Evolutionary conservation across 2,797 vertebrate species (phyloP).

Genomic region (Siniperca undulata): DNA sequence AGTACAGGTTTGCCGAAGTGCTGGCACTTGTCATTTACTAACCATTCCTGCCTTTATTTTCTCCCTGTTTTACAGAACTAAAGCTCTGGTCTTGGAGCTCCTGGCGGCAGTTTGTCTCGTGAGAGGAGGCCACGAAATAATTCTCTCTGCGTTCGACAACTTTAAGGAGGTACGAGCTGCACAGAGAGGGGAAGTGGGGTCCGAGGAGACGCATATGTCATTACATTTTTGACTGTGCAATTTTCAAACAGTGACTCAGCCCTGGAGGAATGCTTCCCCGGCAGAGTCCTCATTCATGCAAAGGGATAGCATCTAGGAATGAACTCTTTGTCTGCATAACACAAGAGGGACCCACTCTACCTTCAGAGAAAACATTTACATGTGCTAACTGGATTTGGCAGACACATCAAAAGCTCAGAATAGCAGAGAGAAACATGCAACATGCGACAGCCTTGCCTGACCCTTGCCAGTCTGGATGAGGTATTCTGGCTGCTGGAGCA

Average conservation of each 20-base stretch:
- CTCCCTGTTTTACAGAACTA: slow-evolving; percentile 88
- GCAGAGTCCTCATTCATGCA: slow-evolving; percentile 43
- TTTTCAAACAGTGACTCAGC: slow-evolving; percentile 67
- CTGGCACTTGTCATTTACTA: slow-evolving; percentile 45
- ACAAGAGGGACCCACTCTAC: slow-evolving; percentile 26
- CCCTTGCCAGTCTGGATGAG: slow-evolving; percentile 59
- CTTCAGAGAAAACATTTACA: slow-evolving; percentile 43
- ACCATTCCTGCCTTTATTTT: slow-evolving; percentile 41
- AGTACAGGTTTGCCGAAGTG: slow-evolving; percentile 32
- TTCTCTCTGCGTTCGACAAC: slow-evolving; percentile 97
- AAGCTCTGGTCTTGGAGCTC: slow-evolving; percentile 96
- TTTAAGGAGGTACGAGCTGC: slow-evolving; percentile 93
- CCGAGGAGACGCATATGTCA: slow-evolving; percentile 48
- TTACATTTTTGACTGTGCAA: slow-evolving; percentile 58
- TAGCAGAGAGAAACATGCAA: slow-evolving; percentile 38
- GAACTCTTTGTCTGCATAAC: slow-evolving; percentile 46
- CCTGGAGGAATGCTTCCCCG: slow-evolving; percentile 57
- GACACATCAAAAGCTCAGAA: slow-evolving; percentile 55
- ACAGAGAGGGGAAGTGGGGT: slow-evolving; percentile 14
- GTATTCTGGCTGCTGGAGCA: slow-evolving; percentile 46
- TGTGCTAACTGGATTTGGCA: slow-evolving; percentile 52
- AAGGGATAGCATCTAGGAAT: slow-evolving; percentile 47
- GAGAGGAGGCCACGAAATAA: slow-evolving; percentile 98
- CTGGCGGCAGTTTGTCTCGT: slow-evolving; percentile 97
- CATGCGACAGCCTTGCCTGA: slow-evolving; percentile 55